Percentiles rank a stretch among this genome's conserved stretches.
Evolutionary conservation across 1,140 invertebrate species (phyloP).

Genomic region (Drosophila parvula): DNA sequence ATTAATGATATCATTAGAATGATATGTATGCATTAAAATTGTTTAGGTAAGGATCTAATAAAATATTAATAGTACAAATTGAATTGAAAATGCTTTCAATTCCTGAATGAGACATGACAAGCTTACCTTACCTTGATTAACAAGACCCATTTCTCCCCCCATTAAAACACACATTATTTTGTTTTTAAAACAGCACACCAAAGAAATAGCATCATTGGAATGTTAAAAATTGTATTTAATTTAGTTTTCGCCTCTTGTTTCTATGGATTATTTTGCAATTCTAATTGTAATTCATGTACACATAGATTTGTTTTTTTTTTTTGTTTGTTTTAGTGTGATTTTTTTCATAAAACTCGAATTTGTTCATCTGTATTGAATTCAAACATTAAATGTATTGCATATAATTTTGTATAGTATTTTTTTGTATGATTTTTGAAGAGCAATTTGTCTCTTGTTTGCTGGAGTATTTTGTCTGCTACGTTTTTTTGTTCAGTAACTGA

Average conservation of each 20-base stretch:
- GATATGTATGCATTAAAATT: slow-evolving; percentile 17
- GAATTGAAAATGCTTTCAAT: not conserved
- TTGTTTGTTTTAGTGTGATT: slow-evolving; percentile 29
- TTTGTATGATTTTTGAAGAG: slow-evolving; percentile 80
- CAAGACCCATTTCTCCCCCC: not conserved
- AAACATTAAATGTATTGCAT: slow-evolving; percentile 40
- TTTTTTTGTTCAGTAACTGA: slow-evolving; percentile 45
- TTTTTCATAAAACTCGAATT: slow-evolving; percentile 33
- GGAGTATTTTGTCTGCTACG: slow-evolving; percentile 58
- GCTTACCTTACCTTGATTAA: not conserved
- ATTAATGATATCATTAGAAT: slow-evolving; percentile 58
- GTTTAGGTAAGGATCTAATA: slow-evolving; percentile 13
- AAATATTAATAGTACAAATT: not conserved
- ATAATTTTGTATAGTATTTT: slow-evolving; percentile 52
- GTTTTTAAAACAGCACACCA: slow-evolving; percentile 82
- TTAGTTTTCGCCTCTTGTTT: slow-evolving; percentile 37
- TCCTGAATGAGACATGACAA: not conserved
- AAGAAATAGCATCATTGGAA: slow-evolving; percentile 82
- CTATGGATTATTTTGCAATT: slow-evolving; percentile 26
- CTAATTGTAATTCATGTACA: slow-evolving; percentile 63
- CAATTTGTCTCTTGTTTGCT: slow-evolving; percentile 73
- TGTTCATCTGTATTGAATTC: slow-evolving; percentile 33
- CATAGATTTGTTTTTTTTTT: slow-evolving; percentile 62
- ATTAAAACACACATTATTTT: slow-evolving; percentile 34
- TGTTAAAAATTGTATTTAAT: slow-evolving; percentile 83